Percentiles rank a stretch among this genome's conserved stretches.
Conservation (phyloP, 2,797 vertebrate genomes). For the Hapalemur alaotrensis region DNA sequence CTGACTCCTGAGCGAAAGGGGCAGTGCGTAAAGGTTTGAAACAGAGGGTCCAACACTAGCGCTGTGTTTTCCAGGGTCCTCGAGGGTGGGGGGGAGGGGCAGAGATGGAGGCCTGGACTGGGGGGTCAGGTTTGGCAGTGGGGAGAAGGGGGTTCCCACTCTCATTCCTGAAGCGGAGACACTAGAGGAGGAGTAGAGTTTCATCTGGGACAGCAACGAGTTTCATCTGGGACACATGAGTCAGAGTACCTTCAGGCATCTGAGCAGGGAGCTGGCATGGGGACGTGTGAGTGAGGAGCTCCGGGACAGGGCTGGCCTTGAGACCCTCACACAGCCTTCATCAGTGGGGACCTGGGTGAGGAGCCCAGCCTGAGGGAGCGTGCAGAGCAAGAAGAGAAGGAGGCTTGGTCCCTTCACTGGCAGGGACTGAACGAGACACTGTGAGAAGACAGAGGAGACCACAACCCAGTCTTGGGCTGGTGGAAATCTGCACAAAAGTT, state of each 20-base stretch:
- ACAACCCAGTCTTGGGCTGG: not conserved
- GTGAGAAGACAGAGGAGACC: not conserved
- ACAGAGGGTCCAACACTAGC: accelerated
- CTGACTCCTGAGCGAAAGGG: not conserved
- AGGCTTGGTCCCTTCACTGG: accelerated
- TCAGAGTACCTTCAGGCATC: not conserved
- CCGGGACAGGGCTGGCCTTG: not conserved
- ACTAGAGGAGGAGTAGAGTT: too few relatives aligned
- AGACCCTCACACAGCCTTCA: accelerated
- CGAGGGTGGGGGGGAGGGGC: not conserved
- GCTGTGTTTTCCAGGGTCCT: not conserved
- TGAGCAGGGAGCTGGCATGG: not conserved
- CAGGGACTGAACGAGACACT: not conserved
- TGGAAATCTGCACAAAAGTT: not conserved
- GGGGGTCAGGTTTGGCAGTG: not conserved
- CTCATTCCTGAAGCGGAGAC: not conserved
- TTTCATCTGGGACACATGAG: not conserved
- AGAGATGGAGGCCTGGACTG: not conserved
- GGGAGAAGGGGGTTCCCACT: not conserved
- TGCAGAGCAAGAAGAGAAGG: not conserved
- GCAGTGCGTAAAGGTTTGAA: not conserved
- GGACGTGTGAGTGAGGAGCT: not conserved
- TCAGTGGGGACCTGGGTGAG: not conserved
- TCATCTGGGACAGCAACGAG: not conserved
- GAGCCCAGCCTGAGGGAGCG: not conserved